Base-by-base conservation (phyloP, 1,140 invertebrate species). In the Drosophila erecta region DNA sequence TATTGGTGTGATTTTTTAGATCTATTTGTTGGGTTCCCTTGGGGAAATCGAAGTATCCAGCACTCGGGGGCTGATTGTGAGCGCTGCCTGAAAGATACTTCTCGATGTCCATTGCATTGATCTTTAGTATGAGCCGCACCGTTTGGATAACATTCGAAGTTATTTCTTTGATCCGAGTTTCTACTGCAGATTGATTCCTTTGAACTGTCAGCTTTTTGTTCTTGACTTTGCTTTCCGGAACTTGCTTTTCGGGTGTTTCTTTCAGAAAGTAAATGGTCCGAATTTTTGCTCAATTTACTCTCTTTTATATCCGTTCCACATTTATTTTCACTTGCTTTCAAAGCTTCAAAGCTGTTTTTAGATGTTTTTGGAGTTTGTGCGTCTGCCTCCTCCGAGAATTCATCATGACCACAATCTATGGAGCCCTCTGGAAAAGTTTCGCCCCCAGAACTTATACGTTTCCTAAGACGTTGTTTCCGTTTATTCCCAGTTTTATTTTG, bases 51-150 rank as follows among this genome's bases (percentile, higher is more conserved):
- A 17, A 30, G 47, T 11, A 49, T 49, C 27, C 47, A 49, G 3
- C 27, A 15, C 11, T 51, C 24, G 0, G 54, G 54, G 0, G 54
- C 54, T 14, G 54, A 56, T 14, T 56, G 15, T 12, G 54, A 56
- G 4, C 54, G 38, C 10, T 40, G 53, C 5, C n/a, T 55, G 7
- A 15, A 27, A 15, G 8, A 47, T 12, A 3, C 14, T 15, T 10
- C 46, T 10, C 14, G 14, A n/a, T 47, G 2, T 47, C 5, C 3
- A 27, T n/a, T 1, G n/a, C 17, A 12, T 22, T 12, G 41, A 44
- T n/a, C 7, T 24, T 2, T 10, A 8, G 15, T 30, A 8, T 38
- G 12, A 11, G 14, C 27, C 1, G 1, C 7, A 8, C 7, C 8
- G 27, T 30, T 30, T 30, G 2, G 30, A 30, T 10, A 8, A 8